phyloP scores from a whole-genome alignment of 2,113 vertebrate genomes.

The Mystacornis crossleyi region DNA sequence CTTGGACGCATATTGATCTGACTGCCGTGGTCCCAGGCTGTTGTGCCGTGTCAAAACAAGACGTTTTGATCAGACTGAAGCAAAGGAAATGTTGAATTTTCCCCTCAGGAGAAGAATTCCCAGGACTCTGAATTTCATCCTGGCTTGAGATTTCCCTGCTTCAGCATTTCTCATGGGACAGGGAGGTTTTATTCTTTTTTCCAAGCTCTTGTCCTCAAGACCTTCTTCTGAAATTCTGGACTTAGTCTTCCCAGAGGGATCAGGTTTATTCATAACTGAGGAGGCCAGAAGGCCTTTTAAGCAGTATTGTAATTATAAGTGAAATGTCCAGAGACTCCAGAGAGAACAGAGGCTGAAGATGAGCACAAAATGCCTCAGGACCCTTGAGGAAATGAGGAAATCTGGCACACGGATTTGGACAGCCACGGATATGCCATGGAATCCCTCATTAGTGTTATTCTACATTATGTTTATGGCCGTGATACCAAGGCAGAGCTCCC shows the following conservation, averaged over 20 bases:
- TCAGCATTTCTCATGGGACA: not conserved
- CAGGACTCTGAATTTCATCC: not conserved
- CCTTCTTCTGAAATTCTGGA: not conserved
- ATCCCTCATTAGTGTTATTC: not conserved
- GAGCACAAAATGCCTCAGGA: not conserved
- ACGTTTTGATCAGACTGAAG: not conserved
- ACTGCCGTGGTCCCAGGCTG: not conserved
- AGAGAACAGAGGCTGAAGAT: not conserved
- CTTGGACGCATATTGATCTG: conserved; percentile 44
- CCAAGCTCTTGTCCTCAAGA: not conserved
- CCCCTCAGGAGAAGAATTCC: not conserved
- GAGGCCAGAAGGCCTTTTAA: not conserved
- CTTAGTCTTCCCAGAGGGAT: not conserved
- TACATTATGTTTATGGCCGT: not conserved
- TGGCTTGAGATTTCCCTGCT: not conserved
- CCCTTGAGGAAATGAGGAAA: not conserved
- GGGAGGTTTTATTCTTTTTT: not conserved
- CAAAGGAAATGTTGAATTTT: not conserved
- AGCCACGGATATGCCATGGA: not conserved
- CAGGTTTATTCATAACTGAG: not conserved
- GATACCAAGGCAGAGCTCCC: not conserved
- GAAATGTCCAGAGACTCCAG: not conserved
- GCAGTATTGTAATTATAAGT: not conserved
- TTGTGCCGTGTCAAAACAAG: not conserved
- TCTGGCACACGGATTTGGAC: not conserved